Conservation (phyloP, 2,888 invertebrate species). For the Gortyna flavago region DNA sequence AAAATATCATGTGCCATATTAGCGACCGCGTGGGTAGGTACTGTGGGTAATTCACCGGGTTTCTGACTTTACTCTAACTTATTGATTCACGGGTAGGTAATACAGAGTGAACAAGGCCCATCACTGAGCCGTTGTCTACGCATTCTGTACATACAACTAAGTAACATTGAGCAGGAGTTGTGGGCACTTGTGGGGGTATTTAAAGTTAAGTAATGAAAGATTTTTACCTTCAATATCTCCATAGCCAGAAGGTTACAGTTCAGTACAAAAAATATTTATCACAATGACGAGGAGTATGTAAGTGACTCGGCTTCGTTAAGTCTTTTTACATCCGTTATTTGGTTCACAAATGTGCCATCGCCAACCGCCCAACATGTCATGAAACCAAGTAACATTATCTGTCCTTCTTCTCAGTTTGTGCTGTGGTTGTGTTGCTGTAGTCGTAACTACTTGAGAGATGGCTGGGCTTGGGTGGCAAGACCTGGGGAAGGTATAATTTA, state of each 20-base stretch:
- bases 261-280: neutral
- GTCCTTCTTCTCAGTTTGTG: slow-evolving; percentile 30
- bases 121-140: neutral
- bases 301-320: neutral
- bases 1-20: neutral
- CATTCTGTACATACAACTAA: neutral
- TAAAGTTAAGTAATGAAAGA: neutral
- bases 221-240: neutral
- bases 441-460: slow-evolving; percentile 25
- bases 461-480: slow-evolving; percentile 33
- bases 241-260: neutral
- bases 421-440: slow-evolving; percentile 15
- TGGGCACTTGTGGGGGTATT: too few species aligned
- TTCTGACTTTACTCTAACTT: neutral
- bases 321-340: neutral
- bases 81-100: neutral
- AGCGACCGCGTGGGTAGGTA: neutral
- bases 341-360: slow-evolving; percentile 5
- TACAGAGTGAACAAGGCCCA: neutral
- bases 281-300: neutral
- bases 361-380: neutral
- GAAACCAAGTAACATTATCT: slow-evolving; percentile 24
- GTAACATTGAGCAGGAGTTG: neutral
- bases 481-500: neutral
- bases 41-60: neutral